phyloP scores from a whole-genome alignment of 2,888 invertebrate species.

The Phoenoteleia sp. region DNA sequence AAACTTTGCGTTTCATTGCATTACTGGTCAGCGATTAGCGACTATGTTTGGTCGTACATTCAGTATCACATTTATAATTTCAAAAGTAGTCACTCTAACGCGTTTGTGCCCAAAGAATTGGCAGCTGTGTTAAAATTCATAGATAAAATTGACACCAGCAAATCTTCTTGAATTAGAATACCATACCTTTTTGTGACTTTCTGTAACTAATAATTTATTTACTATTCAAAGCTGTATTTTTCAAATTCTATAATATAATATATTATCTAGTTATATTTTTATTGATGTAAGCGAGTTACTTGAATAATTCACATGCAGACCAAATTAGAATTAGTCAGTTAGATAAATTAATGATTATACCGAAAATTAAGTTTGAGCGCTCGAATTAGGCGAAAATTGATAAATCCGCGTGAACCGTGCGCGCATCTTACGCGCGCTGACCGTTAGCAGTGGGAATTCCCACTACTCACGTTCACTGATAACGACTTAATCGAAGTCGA shows the following conservation, averaged over 20 bases:
- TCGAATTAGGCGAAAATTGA: too few species aligned
- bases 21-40: slow-evolving; percentile 26
- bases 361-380: too few species aligned
- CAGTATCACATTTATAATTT: slow-evolving; percentile 35
- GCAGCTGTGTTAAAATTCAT: slow-evolving; percentile 34
- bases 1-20: slow-evolving; percentile 33
- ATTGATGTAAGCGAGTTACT: too few species aligned
- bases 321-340: too few species aligned
- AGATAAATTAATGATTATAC: too few species aligned
- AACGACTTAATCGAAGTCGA: too few species aligned
- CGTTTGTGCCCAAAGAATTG: slow-evolving; percentile 28
- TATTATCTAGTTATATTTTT: slow-evolving; percentile 5
- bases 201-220: background rate
- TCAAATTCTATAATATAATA: background rate
- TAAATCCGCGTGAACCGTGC: too few species aligned
- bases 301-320: too few species aligned
- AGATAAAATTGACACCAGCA: slow-evolving; percentile 28
- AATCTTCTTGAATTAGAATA: background rate
- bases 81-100: slow-evolving; percentile 11
- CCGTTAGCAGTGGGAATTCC: too few species aligned
- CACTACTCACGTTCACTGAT: too few species aligned
- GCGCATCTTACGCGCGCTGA: too few species aligned
- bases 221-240: background rate
- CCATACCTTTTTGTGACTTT: background rate
- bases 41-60: slow-evolving; percentile 35